A percentile compares a stretch with the other conserved stretches of the same genome.
phyloP scores from a whole-genome alignment of 2,888 invertebrate species.

The Oscheius myriophilus region DNA sequence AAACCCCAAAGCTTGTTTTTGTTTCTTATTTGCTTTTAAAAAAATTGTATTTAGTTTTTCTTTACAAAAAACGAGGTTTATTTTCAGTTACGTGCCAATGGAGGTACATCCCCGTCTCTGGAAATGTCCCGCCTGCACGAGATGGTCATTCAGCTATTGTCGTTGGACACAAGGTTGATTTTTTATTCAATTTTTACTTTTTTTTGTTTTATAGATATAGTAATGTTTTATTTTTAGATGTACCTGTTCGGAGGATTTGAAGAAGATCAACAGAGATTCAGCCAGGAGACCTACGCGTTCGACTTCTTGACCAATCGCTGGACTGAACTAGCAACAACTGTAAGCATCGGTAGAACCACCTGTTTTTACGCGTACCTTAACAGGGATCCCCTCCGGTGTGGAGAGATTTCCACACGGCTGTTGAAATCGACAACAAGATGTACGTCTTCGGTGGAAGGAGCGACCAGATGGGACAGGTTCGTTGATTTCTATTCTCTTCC shows the following conservation, averaged over 20 bases:
- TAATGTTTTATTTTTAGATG: conserved; percentile 76
- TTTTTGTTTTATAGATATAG: neutral
- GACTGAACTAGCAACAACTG: conserved; percentile 71
- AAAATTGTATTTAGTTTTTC: too few relatives aligned
- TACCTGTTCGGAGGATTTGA: conserved; percentile 91
- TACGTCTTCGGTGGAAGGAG: conserved; percentile 90
- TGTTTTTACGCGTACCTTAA: too few relatives aligned
- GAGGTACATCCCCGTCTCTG: conserved; percentile 73
- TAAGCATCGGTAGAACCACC: too few relatives aligned
- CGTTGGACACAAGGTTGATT: conserved; percentile 50
- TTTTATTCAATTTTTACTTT: too few relatives aligned
- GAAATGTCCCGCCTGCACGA: conserved; percentile 82
- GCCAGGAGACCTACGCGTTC: conserved; percentile 82
- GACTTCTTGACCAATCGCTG: conserved; percentile 82
- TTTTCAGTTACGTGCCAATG: conserved; percentile 71
- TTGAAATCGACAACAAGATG: conserved; percentile 82
- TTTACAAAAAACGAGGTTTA: too few relatives aligned
- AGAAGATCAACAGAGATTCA: conserved; percentile 83
- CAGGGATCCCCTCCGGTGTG: conserved; percentile 80
- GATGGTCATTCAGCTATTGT: conserved; percentile 87
- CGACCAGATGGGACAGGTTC: conserved; percentile 73
- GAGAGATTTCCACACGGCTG: conserved; percentile 89
- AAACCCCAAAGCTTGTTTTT: too few relatives aligned
- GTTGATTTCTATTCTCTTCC: conserved; percentile 1
- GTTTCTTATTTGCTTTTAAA: too few relatives aligned